Conservation (phyloP, 2,888 invertebrate species). For the Geotrupes spiniger region DNA sequence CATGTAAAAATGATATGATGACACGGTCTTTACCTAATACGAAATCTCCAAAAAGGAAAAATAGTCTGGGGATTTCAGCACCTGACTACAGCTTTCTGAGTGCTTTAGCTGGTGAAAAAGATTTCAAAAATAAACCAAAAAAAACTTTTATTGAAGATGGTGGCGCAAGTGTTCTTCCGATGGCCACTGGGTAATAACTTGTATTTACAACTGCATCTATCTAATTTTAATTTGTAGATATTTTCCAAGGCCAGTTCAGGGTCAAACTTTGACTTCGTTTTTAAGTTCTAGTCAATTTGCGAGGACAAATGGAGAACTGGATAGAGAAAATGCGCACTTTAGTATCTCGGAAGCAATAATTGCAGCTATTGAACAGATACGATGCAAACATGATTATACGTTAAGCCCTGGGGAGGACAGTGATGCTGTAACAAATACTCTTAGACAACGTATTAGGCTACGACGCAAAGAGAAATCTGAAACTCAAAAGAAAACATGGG, state of each 20-base stretch:
- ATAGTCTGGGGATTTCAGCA: constrained; percentile 38
- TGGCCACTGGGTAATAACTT: constrained; percentile 53
- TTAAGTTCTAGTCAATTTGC: constrained; percentile 69
- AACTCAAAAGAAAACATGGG: constrained; percentile 37
- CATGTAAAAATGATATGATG: constrained; percentile 13
- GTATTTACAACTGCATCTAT: constrained; percentile 1
- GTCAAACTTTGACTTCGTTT: constrained; percentile 71
- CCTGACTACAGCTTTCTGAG: constrained; percentile 44
- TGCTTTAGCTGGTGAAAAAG: constrained; percentile 50
- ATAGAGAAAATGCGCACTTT: constrained; percentile 84
- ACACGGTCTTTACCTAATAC: constrained; percentile 33
- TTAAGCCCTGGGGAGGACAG: constrained; percentile 58
- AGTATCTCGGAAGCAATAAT: constrained; percentile 81
- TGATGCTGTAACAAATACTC: constrained; percentile 64
- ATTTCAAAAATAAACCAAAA: constrained; percentile 49
- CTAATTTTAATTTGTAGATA: constrained; percentile 34
- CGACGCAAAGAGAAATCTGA: constrained; percentile 56
- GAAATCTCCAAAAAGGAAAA: constrained; percentile 26
- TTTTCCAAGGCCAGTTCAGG: constrained; percentile 61
- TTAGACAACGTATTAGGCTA: constrained; percentile 63
- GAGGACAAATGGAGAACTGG: constrained; percentile 70
- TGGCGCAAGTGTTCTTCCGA: constrained; percentile 57
- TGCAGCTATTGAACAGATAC: constrained; percentile 73
- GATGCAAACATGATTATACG: constrained; percentile 57
- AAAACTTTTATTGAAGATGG: constrained; percentile 61